Percentiles rank a stretch among this genome's conserved stretches.
phyloP scores from a whole-genome alignment of 2,113 vertebrate genomes.

The Promerops cafer region DNA sequence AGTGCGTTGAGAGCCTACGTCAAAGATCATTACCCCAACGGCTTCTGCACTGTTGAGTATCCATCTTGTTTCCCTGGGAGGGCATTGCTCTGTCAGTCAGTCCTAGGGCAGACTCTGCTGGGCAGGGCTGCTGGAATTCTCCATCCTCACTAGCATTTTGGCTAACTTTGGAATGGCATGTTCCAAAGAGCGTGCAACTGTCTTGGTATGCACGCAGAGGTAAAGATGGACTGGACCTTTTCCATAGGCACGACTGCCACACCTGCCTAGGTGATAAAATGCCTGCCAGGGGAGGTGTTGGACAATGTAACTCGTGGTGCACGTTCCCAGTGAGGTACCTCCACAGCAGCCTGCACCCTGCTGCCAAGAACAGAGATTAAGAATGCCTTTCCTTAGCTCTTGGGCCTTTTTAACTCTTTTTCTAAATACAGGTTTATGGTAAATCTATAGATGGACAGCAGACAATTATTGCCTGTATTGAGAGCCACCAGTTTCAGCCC shows the following conservation, averaged over 20 bases:
- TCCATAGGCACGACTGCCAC: background rate
- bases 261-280: background rate
- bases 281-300: background rate
- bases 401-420: slow-evolving; percentile 9
- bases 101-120: background rate
- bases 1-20: slow-evolving; percentile 84
- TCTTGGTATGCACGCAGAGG: background rate
- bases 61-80: background rate
- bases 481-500: slow-evolving; percentile 95
- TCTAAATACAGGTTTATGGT: slow-evolving; percentile 85
- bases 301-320: background rate
- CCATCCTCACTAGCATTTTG: background rate
- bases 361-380: background rate
- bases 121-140: background rate
- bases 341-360: background rate
- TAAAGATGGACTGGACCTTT: background rate
- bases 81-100: background rate
- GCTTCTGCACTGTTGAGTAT: slow-evolving; percentile 90
- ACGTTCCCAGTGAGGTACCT: background rate
- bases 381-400: background rate
- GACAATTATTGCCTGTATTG: slow-evolving; percentile 94
- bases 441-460: slow-evolving; percentile 95
- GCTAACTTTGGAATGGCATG: background rate
- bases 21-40: slow-evolving; percentile 91
- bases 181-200: background rate